A percentile compares a stretch with the other conserved stretches of the same genome.
Conservation (phyloP, 1,140 invertebrate genomes). For the Melanaphis sacchari region DNA sequence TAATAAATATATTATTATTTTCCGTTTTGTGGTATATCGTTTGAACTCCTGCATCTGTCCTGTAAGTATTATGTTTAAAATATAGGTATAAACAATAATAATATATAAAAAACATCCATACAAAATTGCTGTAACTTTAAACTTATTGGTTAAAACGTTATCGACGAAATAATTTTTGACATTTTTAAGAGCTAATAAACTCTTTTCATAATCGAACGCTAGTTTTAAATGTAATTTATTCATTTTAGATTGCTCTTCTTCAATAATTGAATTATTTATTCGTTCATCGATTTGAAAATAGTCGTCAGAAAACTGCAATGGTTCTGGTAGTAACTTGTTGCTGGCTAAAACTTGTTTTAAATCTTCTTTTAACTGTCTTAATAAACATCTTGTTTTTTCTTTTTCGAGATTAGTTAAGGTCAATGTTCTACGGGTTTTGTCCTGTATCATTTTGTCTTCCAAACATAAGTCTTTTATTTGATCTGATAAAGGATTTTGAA, state of each 20-base stretch:
- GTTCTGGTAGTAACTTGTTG: constrained; percentile 69
- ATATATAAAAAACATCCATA: neutral
- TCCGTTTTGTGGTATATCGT: neutral
- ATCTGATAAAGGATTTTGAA: neutral
- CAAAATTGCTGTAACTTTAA: neutral
- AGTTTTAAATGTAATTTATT: constrained; percentile 69
- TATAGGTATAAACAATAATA: neutral
- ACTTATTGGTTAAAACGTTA: constrained; percentile 63
- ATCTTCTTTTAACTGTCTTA: constrained; percentile 61
- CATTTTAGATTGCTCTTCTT: constrained; percentile 70
- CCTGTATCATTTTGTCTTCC: neutral
- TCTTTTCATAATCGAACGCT: constrained; percentile 74
- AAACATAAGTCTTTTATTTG: neutral
- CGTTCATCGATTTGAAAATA: constrained; percentile 72
- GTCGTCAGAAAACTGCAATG: constrained; percentile 68
- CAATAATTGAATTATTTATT: constrained; percentile 65
- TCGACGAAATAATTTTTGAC: constrained; percentile 74
- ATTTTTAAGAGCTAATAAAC: constrained; percentile 74
- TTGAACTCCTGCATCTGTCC: neutral
- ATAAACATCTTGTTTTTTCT: constrained; percentile 61
- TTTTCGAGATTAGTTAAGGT: constrained; percentile 68
- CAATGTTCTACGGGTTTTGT: neutral
- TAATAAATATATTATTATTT: neutral
- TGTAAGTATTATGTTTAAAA: neutral
- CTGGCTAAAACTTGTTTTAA: constrained; percentile 62